These are phyloP conservation scores for Lucilia cuprina DNA, from an alignment of 1,140 invertebrate species.

Conservation along the genomic window DNA sequence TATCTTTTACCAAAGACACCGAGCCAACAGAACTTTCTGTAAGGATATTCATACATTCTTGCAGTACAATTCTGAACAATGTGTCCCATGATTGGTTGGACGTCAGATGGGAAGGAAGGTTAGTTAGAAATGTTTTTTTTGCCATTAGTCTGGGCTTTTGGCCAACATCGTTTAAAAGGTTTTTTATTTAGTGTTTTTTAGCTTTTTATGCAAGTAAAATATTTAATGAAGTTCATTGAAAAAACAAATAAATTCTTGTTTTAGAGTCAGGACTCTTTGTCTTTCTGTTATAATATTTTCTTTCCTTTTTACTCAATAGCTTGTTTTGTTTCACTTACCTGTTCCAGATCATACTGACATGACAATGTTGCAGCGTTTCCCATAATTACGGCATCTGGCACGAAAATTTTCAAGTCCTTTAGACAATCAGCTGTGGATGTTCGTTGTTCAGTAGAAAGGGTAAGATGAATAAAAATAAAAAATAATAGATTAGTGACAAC, in stretches of 20 bases:
- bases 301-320: background rate
- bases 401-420: slow-evolving; percentile 74
- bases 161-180: background rate
- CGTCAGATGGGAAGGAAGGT: background rate
- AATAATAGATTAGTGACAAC: slow-evolving; percentile 3
- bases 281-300: background rate
- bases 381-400: slow-evolving; percentile 75
- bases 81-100: background rate
- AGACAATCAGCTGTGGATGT: slow-evolving; percentile 63
- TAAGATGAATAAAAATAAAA: background rate
- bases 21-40: background rate
- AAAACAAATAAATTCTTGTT: slow-evolving; percentile 40
- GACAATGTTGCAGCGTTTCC: slow-evolving; percentile 75
- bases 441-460: background rate
- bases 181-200: background rate
- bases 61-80: background rate
- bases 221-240: slow-evolving; percentile 20
- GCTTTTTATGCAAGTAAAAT: background rate
- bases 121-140: background rate
- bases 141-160: background rate
- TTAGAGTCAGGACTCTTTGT: background rate
- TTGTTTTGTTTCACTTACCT: slow-evolving; percentile 54
- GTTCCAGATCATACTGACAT: slow-evolving; percentile 82
- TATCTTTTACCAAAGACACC: background rate
- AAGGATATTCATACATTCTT: background rate